A percentile compares a stretch with the other conserved stretches of the same genome.
These are phyloP conservation scores for Puffinus mauretanicus DNA, from an alignment of 2,113 vertebrate species.

Conservation along the genomic window DNA sequence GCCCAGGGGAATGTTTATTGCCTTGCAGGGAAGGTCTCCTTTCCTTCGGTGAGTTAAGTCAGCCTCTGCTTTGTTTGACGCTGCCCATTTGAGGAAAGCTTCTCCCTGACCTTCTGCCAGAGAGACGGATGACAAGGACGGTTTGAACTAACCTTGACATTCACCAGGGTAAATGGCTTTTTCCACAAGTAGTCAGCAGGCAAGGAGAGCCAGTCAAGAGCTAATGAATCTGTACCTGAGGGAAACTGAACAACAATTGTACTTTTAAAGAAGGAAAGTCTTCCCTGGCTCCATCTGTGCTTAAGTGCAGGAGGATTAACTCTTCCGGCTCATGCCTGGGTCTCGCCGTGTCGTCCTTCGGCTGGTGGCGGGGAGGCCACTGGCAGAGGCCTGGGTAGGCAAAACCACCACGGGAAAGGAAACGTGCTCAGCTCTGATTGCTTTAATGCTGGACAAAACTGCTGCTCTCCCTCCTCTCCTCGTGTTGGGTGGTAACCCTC, in stretches of 20 bases:
- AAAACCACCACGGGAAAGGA: neutral
- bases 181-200: conserved; percentile 88
- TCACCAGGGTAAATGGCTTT: conserved; percentile 94
- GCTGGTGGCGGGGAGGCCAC: neutral
- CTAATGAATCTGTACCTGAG: conserved; percentile 84
- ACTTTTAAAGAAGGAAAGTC: conserved; percentile 75
- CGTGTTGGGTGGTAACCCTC: rapidly evolving
- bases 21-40: conserved; percentile 73
- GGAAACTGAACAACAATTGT: conserved; percentile 78
- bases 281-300: neutral
- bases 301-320: conserved; percentile 54
- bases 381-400: rapidly evolving
- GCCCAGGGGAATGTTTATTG: conserved; percentile 78
- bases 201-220: conserved; percentile 80
- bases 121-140: conserved; percentile 91
- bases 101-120: conserved; percentile 91
- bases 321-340: neutral
- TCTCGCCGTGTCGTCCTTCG: rapidly evolving
- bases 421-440: neutral
- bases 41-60: conserved; percentile 82
- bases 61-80: conserved; percentile 80
- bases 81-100: conserved; percentile 88
- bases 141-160: conserved; percentile 93
- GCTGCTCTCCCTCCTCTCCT: neutral
- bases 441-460: neutral